Evolutionary conservation across 2,797 vertebrate species (phyloP).

Genomic region (Ispidina picta): DNA sequence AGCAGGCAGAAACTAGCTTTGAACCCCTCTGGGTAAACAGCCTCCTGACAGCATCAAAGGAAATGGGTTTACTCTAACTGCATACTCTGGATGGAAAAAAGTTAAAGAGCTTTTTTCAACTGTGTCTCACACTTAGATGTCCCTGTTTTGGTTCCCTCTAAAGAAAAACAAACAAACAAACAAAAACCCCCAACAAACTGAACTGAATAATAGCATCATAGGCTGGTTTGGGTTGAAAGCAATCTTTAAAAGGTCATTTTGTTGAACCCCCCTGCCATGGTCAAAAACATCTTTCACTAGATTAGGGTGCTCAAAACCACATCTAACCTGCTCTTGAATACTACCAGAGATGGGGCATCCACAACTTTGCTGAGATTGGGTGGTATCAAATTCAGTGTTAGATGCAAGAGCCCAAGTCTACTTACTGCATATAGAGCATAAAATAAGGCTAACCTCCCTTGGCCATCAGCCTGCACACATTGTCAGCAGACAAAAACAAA

Average conservation of each 20-base stretch:
- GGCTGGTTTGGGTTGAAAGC: not conserved
- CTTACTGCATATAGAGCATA: not conserved
- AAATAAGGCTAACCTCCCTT: not conserved
- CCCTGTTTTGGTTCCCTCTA: not conserved
- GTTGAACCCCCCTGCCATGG: rapidly evolving
- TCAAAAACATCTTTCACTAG: not conserved
- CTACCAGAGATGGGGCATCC: not conserved
- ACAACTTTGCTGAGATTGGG: not conserved
- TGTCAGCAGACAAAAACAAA: not conserved
- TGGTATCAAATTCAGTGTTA: not conserved
- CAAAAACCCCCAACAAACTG: not conserved
- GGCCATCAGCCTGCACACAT: not conserved
- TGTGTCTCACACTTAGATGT: not conserved
- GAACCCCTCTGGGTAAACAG: not conserved
- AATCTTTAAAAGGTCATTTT: not conserved
- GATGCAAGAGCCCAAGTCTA: not conserved
- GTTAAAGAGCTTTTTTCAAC: not conserved
- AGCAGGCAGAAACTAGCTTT: slow-evolving; percentile 12
- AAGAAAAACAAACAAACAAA: not conserved
- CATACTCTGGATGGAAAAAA: not conserved
- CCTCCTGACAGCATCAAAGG: not conserved
- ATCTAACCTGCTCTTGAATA: not conserved
- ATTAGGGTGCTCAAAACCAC: not conserved
- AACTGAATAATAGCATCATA: not conserved
- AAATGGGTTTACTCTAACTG: not conserved